A percentile compares a stretch with the other conserved stretches of the same genome.
Evolutionary conservation across 2,113 vertebrate species (phyloP).

Genomic region (Morphnarchus princeps): DNA sequence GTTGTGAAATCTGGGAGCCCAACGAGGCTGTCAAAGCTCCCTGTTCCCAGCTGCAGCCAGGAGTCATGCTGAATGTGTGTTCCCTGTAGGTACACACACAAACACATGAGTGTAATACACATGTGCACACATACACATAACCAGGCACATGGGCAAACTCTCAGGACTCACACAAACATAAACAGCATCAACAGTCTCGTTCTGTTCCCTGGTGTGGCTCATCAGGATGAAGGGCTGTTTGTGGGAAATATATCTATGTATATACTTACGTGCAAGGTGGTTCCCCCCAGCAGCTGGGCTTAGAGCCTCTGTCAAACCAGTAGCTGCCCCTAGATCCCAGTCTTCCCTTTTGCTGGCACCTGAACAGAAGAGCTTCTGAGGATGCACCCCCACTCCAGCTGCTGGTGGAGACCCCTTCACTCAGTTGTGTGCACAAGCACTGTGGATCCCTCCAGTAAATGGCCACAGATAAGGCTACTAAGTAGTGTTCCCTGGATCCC

Average conservation of each 20-base stretch:
- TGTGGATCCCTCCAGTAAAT: not conserved
- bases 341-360: not conserved
- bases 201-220: not conserved
- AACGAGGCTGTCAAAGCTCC: not conserved
- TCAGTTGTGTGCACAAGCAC: rapidly evolving
- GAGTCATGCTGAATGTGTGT: not conserved
- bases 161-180: not conserved
- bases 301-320: not conserved
- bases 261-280: rapidly evolving
- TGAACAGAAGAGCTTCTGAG: not conserved
- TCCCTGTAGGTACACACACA: not conserved
- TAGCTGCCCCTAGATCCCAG: not conserved
- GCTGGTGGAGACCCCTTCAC: not conserved
- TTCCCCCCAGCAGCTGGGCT: not conserved
- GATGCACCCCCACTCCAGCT: not conserved
- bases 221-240: not conserved
- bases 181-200: not conserved
- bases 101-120: not conserved
- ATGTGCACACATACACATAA: not conserved
- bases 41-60: not conserved
- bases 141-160: not conserved
- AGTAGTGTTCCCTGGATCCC: not conserved
- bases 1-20: not conserved
- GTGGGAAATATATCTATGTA: not conserved
- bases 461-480: not conserved